A percentile compares a stretch with the other conserved stretches of the same genome.
Evolutionary conservation across 2,888 invertebrate genomes (phyloP).

Genomic region (Orthosia gracilis): DNA sequence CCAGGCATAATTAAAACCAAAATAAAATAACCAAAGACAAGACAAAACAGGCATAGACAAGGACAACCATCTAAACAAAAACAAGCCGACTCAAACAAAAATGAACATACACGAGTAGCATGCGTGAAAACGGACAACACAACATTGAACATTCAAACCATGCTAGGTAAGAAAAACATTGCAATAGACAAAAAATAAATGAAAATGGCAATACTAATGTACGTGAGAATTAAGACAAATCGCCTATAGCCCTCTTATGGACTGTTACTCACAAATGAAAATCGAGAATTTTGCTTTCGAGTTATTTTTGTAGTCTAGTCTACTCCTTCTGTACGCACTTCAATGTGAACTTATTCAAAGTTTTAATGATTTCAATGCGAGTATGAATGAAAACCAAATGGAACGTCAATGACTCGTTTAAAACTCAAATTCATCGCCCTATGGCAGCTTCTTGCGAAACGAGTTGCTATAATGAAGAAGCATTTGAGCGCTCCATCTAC

Average conservation of each 20-base stretch:
- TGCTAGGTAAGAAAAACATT: constrained; percentile 38
- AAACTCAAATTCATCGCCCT: too few relatives aligned
- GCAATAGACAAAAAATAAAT: not conserved
- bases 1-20: constrained; percentile 50
- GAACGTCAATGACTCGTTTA: constrained; percentile 1
- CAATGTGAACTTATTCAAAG: not conserved
- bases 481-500: too few relatives aligned
- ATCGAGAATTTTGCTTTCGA: too few relatives aligned
- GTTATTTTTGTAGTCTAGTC: too few relatives aligned
- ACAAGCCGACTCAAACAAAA: constrained; percentile 38
- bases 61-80: constrained; percentile 17
- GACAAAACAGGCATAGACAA: constrained; percentile 41
- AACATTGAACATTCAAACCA: constrained; percentile 46
- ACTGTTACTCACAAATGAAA: not conserved
- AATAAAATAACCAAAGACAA: constrained; percentile 50
- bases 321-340: too few relatives aligned
- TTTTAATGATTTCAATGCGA: not conserved
- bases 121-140: constrained; percentile 41
- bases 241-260: too few relatives aligned
- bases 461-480: too few relatives aligned
- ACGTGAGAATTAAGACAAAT: not conserved
- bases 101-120: constrained; percentile 33
- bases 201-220: constrained; percentile 11
- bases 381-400: constrained; percentile 26
- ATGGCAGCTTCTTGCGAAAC: too few relatives aligned